Conservation (phyloP, 1,140 invertebrate genomes). For the Psilanteris sp. region DNA sequence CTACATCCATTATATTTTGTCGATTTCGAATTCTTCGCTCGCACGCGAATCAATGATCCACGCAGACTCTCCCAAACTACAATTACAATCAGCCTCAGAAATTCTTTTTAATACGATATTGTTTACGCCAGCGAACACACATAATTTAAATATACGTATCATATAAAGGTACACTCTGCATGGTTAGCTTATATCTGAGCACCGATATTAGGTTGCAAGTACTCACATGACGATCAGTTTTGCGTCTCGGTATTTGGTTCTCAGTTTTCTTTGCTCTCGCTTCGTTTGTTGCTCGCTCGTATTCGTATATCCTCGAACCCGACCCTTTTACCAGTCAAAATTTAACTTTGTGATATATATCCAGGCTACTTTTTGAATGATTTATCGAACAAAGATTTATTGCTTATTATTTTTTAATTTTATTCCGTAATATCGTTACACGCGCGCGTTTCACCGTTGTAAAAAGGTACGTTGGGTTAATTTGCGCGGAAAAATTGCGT, state of each 20-base stretch:
- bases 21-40: conserved; percentile 16
- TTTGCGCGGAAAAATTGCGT: too few species aligned
- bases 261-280: conserved; percentile 66
- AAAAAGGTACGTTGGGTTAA: too few species aligned
- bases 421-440: too few species aligned
- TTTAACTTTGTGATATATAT: conserved; percentile 57
- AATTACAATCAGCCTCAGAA: conserved; percentile 46
- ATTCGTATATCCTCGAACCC: conserved; percentile 60
- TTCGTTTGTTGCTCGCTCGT: conserved; percentile 57
- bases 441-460: too few species aligned
- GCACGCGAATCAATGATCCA: conserved; percentile 24
- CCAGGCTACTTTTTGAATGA: conserved; percentile 33
- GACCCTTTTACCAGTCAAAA: conserved; percentile 58
- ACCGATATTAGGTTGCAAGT: conserved; percentile 62
- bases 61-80: conserved; percentile 29
- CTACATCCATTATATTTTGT: conserved; percentile 12
- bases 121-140: conserved; percentile 42
- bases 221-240: conserved; percentile 66
- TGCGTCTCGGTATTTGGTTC: conserved; percentile 67
- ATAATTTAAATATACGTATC: conserved; percentile 61
- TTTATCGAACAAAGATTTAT: conserved; percentile 34
- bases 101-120: conserved; percentile 62
- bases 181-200: conserved; percentile 60
- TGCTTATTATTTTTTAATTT: conserved; percentile 9
- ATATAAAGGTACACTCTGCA: conserved; percentile 59